A percentile compares a stretch with the other conserved stretches of the same genome.
Evolutionary conservation across 2,888 invertebrate genomes (phyloP).

Genomic region (Lycaena phlaeas): DNA sequence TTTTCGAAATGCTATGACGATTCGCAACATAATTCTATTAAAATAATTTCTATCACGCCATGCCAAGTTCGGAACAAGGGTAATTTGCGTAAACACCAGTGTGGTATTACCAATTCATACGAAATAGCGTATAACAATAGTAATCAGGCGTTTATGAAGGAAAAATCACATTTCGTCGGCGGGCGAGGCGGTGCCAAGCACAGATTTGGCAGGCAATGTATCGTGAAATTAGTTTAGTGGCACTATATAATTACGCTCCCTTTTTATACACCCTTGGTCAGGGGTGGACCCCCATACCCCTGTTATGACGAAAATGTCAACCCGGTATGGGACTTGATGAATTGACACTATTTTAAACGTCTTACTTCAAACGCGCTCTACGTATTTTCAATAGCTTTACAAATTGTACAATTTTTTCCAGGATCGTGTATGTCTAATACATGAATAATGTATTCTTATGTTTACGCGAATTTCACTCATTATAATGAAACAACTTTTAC

Average conservation of each 20-base stretch:
- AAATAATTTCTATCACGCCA: slow-evolving; percentile 1
- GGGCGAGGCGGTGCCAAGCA: slow-evolving; percentile 65
- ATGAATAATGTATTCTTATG: too few relatives aligned
- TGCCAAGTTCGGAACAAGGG: slow-evolving; percentile 21
- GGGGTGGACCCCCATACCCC: slow-evolving; percentile 28
- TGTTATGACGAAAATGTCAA: slow-evolving; percentile 71
- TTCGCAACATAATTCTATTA: slow-evolving; percentile 2
- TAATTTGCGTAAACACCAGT: slow-evolving; percentile 38
- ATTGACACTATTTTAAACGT: slow-evolving; percentile 66
- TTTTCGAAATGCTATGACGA: not conserved
- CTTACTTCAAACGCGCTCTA: slow-evolving; percentile 24
- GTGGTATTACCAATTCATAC: slow-evolving; percentile 61
- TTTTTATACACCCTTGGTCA: slow-evolving; percentile 54
- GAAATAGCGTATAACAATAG: slow-evolving; percentile 65
- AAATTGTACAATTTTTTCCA: too few relatives aligned
- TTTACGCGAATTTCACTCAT: too few relatives aligned
- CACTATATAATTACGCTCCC: slow-evolving; percentile 72
- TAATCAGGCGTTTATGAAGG: slow-evolving; percentile 60
- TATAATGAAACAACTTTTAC: too few relatives aligned
- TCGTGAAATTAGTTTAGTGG: slow-evolving; percentile 74
- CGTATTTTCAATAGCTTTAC: slow-evolving; percentile 13
- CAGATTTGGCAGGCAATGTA: slow-evolving; percentile 72
- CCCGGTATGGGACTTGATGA: slow-evolving; percentile 67
- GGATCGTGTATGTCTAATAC: too few relatives aligned
- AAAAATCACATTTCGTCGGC: slow-evolving; percentile 59